Conservation (phyloP, 2,888 invertebrate genomes). For the Drosophila algonquin region DNA sequence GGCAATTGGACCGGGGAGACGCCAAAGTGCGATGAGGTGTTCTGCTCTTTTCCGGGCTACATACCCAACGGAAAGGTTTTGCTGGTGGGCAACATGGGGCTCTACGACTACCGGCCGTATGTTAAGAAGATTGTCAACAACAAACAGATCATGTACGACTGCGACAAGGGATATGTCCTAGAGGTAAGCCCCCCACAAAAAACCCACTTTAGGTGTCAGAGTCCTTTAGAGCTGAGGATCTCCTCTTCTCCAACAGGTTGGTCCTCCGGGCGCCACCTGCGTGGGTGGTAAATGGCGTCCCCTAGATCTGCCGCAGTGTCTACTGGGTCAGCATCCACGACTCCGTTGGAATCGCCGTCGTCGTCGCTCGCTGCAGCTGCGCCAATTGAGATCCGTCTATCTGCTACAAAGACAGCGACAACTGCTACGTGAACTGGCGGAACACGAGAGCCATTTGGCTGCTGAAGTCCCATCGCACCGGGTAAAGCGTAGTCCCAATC, state of each 20-base stretch:
- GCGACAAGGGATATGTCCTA: constrained; percentile 94
- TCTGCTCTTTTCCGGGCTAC: constrained; percentile 96
- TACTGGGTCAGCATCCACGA: constrained; percentile 93
- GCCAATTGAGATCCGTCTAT: constrained; percentile 79
- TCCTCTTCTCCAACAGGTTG: constrained; percentile 84
- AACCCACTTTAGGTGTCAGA: neutral
- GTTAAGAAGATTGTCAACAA: constrained; percentile 94
- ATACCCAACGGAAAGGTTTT: constrained; percentile 95
- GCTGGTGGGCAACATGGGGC: constrained; percentile 96
- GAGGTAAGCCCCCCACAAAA: constrained; percentile 80
- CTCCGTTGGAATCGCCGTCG: constrained; percentile 90
- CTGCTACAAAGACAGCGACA: constrained; percentile 74
- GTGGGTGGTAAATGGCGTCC: constrained; percentile 98
- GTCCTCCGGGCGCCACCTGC: constrained; percentile 97
- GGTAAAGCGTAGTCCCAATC: constrained; percentile 46
- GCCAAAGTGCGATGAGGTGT: constrained; percentile 94
- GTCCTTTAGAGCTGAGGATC: no score
- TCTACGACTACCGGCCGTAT: constrained; percentile 97
- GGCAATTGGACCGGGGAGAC: constrained; percentile 97
- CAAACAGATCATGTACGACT: constrained; percentile 98
- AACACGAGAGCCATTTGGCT: constrained; percentile 34
- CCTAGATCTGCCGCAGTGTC: constrained; percentile 92
- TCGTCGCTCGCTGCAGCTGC: constrained; percentile 85
- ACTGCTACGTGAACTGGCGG: constrained; percentile 62
- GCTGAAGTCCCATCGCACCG: constrained; percentile 21